Evolutionary conservation across 92 coral and sea anemone genomes (phyloP).

Genomic region (Anthopleura xanthogrammica): DNA sequence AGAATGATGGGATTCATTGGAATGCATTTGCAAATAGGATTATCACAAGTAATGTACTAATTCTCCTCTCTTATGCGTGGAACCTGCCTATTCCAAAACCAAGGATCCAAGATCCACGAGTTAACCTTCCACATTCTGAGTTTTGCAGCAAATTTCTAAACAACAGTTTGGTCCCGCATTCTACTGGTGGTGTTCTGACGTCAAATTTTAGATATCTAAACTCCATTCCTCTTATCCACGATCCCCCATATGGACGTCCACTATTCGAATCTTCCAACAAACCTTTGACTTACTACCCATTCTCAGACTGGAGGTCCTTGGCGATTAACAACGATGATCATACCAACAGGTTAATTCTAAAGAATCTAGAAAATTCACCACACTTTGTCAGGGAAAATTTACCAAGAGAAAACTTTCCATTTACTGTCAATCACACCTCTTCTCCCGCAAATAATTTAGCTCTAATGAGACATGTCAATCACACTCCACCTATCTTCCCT

Average conservation of each 20-base stretch:
- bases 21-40: constrained; percentile 70
- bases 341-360: background rate
- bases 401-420: background rate
- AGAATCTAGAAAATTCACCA: background rate
- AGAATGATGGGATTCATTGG: constrained; percentile 80
- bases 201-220: background rate
- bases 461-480: background rate
- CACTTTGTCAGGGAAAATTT: background rate
- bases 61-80: constrained; percentile 51
- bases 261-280: background rate
- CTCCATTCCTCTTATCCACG: background rate
- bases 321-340: background rate
- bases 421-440: background rate
- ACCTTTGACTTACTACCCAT: background rate
- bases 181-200: background rate
- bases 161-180: background rate
- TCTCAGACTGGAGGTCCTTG: background rate
- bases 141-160: background rate
- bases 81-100: constrained; percentile 43
- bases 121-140: background rate
- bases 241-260: background rate
- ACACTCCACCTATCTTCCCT: background rate
- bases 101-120: background rate
- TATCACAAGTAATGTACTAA: constrained; percentile 58
- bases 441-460: background rate